Evolutionary conservation across 2,888 invertebrate species (phyloP), one percentile per base, ranked within the genome.

Genomic region (Adelphocoris suturalis): DNA sequence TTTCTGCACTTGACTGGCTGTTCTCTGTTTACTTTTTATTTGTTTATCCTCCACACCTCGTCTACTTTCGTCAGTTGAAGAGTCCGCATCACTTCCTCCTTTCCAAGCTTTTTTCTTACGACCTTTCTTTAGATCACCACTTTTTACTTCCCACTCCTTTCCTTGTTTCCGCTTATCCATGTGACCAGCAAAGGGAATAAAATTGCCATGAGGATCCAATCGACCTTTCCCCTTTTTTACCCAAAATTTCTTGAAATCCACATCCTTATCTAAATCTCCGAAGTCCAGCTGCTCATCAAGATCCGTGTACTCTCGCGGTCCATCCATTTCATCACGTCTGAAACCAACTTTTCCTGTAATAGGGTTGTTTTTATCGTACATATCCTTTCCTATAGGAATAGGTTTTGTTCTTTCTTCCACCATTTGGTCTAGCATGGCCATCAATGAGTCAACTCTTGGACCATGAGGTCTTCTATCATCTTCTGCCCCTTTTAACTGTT

Each of bases 361-460:
- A 4, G 88, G 88, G 11, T 48, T 78, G 55, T 88, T 88, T 23
- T 78, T 88, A 28, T 88, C 88, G 55, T 48, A 88, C 76, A 88
- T 19, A 19, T 86, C 76, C 16, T 75, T 47, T 13, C 52, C 52
- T 14, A 27, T 11, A 48, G 52, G 27, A 12, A 27, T 16, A 0
- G 80, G 78, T n/a, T 88, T 88, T 0, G 46, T 88, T 78, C 88
- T 76, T 37, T 76, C 88, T 28, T 57, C 80, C 28, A 52, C 78
- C 37, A 28, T 88, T 55, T 52, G 27, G 46, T 88, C 80, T 9
- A 88, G 48, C 52, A 78, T 52, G 23, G 47, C 19, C 14, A 80
- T 19, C 52, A 88, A 78, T 5, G 46, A 9, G 12, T 85, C 46
- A 11, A 80, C 9, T 75, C 75, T 12, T 23, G 12, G 2, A 27